Conservation (phyloP, 2,888 invertebrate species). For the Acronicta aceris region DNA sequence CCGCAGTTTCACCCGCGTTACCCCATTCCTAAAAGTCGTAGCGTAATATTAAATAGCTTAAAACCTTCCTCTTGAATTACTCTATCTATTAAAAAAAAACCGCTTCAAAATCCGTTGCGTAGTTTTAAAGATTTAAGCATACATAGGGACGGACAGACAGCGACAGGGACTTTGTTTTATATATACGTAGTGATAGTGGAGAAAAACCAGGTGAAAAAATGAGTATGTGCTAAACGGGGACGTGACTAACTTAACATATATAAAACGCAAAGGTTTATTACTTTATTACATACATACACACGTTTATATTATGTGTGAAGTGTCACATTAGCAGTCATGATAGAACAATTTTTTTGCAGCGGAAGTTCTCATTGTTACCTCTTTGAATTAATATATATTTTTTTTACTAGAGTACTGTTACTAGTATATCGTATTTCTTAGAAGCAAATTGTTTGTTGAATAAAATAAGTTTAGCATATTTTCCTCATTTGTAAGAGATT, state of each 20-base stretch:
- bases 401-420: conserved; percentile 9
- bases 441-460: background rate
- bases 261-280: conserved; percentile 44
- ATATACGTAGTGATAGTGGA: background rate
- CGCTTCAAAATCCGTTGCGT: too few relatives aligned
- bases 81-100: too few relatives aligned
- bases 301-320: background rate
- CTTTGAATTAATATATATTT: conserved; percentile 20
- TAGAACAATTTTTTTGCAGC: conserved; percentile 24
- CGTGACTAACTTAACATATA: conserved; percentile 54
- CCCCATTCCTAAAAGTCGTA: too few relatives aligned
- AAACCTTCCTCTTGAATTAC: too few relatives aligned
- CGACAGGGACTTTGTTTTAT: too few relatives aligned
- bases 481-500: too few relatives aligned
- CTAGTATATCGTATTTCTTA: conserved; percentile 29
- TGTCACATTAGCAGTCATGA: conserved; percentile 34
- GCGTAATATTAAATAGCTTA: too few relatives aligned
- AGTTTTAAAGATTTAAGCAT: too few relatives aligned
- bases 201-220: background rate
- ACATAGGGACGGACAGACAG: too few relatives aligned
- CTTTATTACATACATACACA: conserved; percentile 1
- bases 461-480: background rate
- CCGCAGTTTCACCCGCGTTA: too few relatives aligned
- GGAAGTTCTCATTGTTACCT: conserved; percentile 34
- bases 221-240: conserved; percentile 16